These are phyloP conservation scores for Halcyon senegalensis DNA, from an alignment of 2,113 vertebrate species.

Conservation along the genomic window DNA sequence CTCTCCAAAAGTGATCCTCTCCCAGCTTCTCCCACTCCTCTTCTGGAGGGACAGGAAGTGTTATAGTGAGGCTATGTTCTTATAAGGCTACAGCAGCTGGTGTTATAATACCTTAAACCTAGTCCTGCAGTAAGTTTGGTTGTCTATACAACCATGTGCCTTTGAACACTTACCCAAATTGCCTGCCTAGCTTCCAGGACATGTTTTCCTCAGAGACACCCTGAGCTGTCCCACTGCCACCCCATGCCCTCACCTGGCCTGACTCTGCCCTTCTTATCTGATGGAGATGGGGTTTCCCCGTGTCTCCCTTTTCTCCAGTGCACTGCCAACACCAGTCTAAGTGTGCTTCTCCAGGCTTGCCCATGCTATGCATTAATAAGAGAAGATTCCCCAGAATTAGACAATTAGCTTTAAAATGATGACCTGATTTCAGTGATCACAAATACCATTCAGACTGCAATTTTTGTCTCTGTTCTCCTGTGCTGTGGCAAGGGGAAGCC, in stretches of 20 bases:
- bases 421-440: background rate
- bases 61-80: background rate
- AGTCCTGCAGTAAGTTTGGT: background rate
- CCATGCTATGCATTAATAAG: background rate
- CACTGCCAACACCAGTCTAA: background rate
- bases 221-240: too few species aligned
- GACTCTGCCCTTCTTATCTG: background rate
- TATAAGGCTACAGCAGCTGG: background rate
- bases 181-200: background rate
- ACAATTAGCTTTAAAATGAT: background rate
- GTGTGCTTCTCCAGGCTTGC: background rate
- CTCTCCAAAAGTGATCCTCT: background rate
- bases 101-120: background rate
- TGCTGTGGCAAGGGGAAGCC: background rate
- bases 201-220: background rate
- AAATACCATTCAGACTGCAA: background rate
- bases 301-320: background rate
- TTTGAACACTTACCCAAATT: background rate
- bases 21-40: background rate
- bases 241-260: background rate
- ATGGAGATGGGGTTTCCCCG: background rate
- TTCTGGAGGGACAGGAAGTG: background rate
- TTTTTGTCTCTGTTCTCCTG: background rate
- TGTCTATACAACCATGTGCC: fast-evolving
- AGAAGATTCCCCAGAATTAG: background rate